phyloP scores from a whole-genome alignment of 2,888 invertebrate genomes.

The Lasioglossum vierecki region DNA sequence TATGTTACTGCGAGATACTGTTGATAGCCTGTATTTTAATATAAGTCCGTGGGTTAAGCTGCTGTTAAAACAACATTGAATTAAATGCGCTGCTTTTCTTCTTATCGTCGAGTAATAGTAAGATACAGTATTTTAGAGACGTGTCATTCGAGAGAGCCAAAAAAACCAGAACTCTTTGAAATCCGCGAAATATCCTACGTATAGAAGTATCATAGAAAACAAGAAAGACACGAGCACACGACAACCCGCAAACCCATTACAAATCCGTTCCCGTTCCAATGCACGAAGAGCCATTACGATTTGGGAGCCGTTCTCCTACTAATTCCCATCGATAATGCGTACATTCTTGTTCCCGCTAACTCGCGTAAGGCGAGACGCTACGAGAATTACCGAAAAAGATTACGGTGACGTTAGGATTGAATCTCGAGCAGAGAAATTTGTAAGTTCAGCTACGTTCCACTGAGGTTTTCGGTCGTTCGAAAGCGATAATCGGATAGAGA shows the following conservation, averaged over 20 bases:
- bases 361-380: constrained; percentile 2
- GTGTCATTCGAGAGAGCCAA: background rate
- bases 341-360: background rate
- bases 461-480: constrained; percentile 47
- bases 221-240: constrained; percentile 23
- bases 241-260: constrained; percentile 32
- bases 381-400: background rate
- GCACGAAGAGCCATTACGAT: constrained; percentile 14
- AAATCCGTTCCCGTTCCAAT: constrained; percentile 38
- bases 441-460: constrained; percentile 54
- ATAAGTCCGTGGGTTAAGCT: constrained; percentile 83
- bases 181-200: background rate
- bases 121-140: background rate
- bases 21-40: constrained; percentile 81
- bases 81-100: constrained; percentile 72
- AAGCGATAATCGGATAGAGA: constrained; percentile 61
- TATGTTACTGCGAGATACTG: constrained; percentile 82
- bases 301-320: background rate
- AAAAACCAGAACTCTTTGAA: background rate
- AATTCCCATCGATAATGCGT: background rate
- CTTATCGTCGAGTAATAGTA: constrained; percentile 41
- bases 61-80: constrained; percentile 82
- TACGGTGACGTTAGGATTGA: constrained; percentile 8
- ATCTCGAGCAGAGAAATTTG: constrained; percentile 28
- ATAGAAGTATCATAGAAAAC: constrained; percentile 18